These are phyloP conservation scores for Colostygia pectinataria DNA, from an alignment of 2,888 invertebrate genomes.

Conservation along the genomic window DNA sequence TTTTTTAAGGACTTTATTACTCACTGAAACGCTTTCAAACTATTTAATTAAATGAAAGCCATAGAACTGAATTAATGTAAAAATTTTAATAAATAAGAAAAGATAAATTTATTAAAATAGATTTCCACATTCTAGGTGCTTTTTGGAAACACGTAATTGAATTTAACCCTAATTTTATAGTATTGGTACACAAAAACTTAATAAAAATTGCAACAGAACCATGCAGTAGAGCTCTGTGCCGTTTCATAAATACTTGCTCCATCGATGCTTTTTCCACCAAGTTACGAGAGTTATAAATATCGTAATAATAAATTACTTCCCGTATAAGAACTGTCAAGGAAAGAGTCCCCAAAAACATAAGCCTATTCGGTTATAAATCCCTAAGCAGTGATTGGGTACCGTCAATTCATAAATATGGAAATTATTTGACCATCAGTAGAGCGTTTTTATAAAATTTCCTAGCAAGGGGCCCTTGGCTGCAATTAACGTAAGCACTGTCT, in stretches of 20 bases:
- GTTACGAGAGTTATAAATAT: conserved; percentile 9
- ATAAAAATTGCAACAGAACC: too few relatives aligned
- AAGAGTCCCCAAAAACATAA: conserved; percentile 17
- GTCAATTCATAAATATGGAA: conserved; percentile 34
- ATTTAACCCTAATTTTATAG: too few relatives aligned
- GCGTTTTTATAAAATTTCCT: conserved; percentile 6
- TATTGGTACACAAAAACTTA: too few relatives aligned
- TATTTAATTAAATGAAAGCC: background rate
- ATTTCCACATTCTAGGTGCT: too few relatives aligned
- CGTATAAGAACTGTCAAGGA: conserved; percentile 21
- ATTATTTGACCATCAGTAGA: conserved; percentile 21
- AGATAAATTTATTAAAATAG: too few relatives aligned
- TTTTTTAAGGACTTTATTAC: conserved; percentile 26
- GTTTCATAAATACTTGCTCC: background rate
- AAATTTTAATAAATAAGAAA: too few relatives aligned
- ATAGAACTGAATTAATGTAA: background rate
- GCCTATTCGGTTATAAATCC: conserved; percentile 24
- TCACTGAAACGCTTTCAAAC: conserved; percentile 8
- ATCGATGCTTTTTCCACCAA: background rate
- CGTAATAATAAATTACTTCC: conserved; percentile 10
- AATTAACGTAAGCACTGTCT: too few relatives aligned
- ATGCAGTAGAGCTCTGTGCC: background rate
- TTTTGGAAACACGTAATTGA: too few relatives aligned
- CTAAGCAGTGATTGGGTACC: conserved; percentile 28
- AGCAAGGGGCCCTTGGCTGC: background rate